Evolutionary conservation across 1,140 invertebrate species (phyloP).

Genomic region (Zophobas morio): DNA sequence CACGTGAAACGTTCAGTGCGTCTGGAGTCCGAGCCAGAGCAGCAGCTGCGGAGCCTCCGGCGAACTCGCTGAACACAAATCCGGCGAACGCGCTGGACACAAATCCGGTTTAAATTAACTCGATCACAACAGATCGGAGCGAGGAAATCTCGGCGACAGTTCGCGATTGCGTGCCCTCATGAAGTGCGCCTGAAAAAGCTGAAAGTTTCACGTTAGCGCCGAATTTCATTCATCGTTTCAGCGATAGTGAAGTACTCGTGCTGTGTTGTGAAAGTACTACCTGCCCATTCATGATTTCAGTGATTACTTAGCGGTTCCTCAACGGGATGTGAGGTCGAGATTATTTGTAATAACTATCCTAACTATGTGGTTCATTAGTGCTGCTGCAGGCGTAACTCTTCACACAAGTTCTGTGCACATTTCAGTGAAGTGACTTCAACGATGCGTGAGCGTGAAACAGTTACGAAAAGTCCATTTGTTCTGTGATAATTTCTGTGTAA

Average conservation of each 20-base stretch:
- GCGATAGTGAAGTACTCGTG: neutral
- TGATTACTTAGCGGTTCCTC: constrained; percentile 10
- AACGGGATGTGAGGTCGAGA: constrained; percentile 3
- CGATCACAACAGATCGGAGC: constrained; percentile 27
- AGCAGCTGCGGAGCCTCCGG: constrained; percentile 22
- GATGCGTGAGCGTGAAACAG: constrained; percentile 40
- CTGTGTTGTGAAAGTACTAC: constrained; percentile 13
- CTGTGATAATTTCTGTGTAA: constrained; percentile 30
- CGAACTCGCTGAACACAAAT: neutral
- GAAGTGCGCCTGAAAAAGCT: neutral
- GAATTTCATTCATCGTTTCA: constrained; percentile 12
- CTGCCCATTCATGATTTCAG: constrained; percentile 24
- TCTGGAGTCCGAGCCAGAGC: constrained; percentile 18
- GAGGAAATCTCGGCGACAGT: constrained; percentile 1
- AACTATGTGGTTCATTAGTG: constrained; percentile 30
- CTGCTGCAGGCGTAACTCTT: constrained; percentile 3
- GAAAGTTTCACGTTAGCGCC: neutral
- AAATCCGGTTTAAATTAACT: constrained; percentile 32
- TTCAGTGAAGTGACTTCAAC: constrained; percentile 37
- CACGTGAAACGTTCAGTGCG: constrained; percentile 46
- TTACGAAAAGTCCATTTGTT: constrained; percentile 13
- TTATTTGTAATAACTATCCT: constrained; percentile 16
- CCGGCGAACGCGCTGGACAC: constrained; percentile 9
- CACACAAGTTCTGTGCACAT: neutral
- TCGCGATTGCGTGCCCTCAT: neutral